Base-by-base conservation (phyloP, 2,888 invertebrate genomes). In the Drosophila emarginata region DNA sequence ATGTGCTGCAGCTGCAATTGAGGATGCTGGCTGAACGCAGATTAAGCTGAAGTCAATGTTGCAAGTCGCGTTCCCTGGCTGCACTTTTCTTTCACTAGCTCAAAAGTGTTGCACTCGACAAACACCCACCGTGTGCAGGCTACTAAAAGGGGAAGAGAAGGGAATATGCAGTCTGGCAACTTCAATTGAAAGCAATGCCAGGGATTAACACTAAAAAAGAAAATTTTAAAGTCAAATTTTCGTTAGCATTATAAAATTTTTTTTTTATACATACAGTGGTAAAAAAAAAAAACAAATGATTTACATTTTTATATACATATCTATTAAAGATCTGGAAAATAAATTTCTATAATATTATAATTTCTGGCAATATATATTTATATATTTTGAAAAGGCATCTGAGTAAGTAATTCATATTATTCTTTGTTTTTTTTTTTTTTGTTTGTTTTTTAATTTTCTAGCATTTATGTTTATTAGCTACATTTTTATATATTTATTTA, bases 81-180 rank as follows among this genome's bases (percentile, higher is more conserved):
- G 36, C 54, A 54, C 32, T 54, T 36, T 32, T 54, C 45, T 45
- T 54, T 32, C 59, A 59, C 59, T 45, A 58, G 61, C 23, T 57
- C 5, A 39, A 77, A 81, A 79, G 79, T 79, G 79, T 75, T 72
- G 72, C 72, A 80, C 72, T 80, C 76, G 80, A 61, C 36, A 72
- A 69, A 75, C 79, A 79, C 82, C 79, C 82, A 80, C 79, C 79
- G 65, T 73, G 61, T 73, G 61, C 15, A 64, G 39, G n/a, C n/a
- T 12, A 6, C 4, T 1, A 18, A 4, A 1, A 15, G 11, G 40
- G 0, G 40, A 1, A 36, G 39, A 36, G 12, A 37, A 36, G 9
- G 23, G 6, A 15, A 37, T 2, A 32, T n/a, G 15, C 36, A 53
- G 62, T 14, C 53, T 61, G 52, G 11, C 51, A 52, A 50, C 78